Percentiles rank a stretch among this genome's conserved stretches.
These are phyloP conservation scores for Cavia porcellus DNA, from an alignment of 2,113 vertebrate species.

Conservation along the genomic window DNA sequence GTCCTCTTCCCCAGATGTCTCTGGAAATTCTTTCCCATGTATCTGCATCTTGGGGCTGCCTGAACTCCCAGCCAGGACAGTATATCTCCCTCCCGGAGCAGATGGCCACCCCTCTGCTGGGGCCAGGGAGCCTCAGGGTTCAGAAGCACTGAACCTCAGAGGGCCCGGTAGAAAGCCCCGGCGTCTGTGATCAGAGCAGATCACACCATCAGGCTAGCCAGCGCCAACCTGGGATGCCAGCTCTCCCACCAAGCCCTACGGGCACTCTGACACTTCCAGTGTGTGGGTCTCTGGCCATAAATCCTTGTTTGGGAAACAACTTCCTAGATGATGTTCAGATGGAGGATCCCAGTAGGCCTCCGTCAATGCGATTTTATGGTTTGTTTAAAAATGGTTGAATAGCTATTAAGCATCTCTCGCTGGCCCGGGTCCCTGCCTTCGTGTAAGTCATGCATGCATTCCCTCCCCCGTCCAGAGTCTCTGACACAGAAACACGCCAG, in stretches of 20 bases:
- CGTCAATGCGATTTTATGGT: slow-evolving; percentile 83
- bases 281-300: slow-evolving; percentile 73
- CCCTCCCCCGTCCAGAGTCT: neutral
- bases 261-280: slow-evolving; percentile 71
- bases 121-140: slow-evolving; percentile 30
- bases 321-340: slow-evolving; percentile 81
- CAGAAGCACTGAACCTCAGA: slow-evolving; percentile 29
- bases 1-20: slow-evolving; percentile 63
- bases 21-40: slow-evolving; percentile 78
- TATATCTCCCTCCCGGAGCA: slow-evolving; percentile 50
- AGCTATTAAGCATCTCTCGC: slow-evolving; percentile 65
- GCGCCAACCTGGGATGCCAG: slow-evolving; percentile 50
- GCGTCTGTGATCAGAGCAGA: slow-evolving; percentile 63
- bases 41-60: slow-evolving; percentile 1
- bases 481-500: slow-evolving; percentile 42
- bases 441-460: neutral
- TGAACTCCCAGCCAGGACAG: neutral
- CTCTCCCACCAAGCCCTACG: slow-evolving; percentile 37
- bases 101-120: slow-evolving; percentile 22
- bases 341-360: slow-evolving; percentile 77
- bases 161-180: slow-evolving; percentile 62
- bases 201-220: slow-evolving; percentile 71
- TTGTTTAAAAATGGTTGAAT: slow-evolving; percentile 81
- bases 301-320: slow-evolving; percentile 81
- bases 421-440: slow-evolving; percentile 47